Evolutionary conservation across 2,113 vertebrate genomes (phyloP).

Genomic region (Anseranas semipalmata): DNA sequence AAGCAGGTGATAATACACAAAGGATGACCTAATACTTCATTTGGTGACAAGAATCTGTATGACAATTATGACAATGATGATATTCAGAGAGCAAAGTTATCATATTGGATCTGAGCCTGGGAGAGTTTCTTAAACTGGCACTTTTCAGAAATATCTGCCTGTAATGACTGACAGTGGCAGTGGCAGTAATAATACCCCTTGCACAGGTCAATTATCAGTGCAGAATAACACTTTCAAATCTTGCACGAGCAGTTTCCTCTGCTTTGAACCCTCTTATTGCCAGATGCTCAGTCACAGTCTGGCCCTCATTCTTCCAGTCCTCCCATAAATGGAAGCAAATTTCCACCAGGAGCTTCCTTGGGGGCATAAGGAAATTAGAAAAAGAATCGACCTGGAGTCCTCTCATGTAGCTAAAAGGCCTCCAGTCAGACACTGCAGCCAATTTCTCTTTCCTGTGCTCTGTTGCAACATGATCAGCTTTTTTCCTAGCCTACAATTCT

Average conservation of each 20-base stretch:
- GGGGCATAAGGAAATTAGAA: conserved; percentile 39
- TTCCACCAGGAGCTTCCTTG: conserved; percentile 47
- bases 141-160: neutral
- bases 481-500: neutral
- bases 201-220: neutral
- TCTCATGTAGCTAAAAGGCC: neutral
- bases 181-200: neutral
- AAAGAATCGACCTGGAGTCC: neutral
- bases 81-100: neutral
- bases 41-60: neutral
- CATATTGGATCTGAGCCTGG: neutral
- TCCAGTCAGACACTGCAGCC: neutral
- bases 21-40: neutral
- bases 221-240: neutral
- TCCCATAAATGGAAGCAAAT: conserved; percentile 32
- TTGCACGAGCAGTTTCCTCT: conserved; percentile 17
- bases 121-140: neutral
- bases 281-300: conserved; percentile 42
- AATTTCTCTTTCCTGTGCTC: conserved; percentile 12
- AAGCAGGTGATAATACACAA: neutral
- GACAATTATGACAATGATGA: neutral
- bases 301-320: neutral
- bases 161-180: neutral
- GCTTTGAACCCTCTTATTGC: conserved; percentile 28
- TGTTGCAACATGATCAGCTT: neutral